phyloP scores from a whole-genome alignment of 2,113 vertebrate species.

The Emydocephalus ijimae region DNA sequence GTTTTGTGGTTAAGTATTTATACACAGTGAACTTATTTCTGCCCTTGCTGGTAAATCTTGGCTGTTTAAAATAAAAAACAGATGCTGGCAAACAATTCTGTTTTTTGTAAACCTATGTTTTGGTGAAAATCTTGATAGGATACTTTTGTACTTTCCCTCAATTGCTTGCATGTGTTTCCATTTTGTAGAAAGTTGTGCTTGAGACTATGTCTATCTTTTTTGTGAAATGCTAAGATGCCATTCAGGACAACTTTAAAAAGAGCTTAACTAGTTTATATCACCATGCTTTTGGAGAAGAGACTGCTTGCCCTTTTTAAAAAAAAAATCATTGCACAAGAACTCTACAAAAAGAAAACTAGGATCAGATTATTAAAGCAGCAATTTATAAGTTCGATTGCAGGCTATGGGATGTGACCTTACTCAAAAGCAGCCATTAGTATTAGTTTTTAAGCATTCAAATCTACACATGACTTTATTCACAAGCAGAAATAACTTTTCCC shows the following conservation, averaged over 20 bases:
- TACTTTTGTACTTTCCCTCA: not conserved
- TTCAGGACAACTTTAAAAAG: not conserved
- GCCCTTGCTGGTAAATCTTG: not conserved
- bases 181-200: not conserved
- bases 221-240: not conserved
- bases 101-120: not conserved
- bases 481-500: not conserved
- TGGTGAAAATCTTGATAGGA: not conserved
- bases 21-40: not conserved
- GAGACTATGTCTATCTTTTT: not conserved
- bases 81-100: not conserved
- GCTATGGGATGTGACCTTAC: not conserved
- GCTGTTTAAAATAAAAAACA: not conserved
- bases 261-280: not conserved
- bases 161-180: not conserved
- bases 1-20: constrained; percentile 23
- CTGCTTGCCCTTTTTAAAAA: not conserved
- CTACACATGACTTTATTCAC: not conserved
- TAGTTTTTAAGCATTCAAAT: not conserved
- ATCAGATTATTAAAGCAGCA: not conserved
- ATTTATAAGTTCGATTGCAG: not conserved
- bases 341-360: not conserved
- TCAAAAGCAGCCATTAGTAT: not conserved
- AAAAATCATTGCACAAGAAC: not conserved
- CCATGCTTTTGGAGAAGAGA: not conserved